Base-by-base conservation (phyloP, 2,888 invertebrate species). In the Tachina grossa region DNA sequence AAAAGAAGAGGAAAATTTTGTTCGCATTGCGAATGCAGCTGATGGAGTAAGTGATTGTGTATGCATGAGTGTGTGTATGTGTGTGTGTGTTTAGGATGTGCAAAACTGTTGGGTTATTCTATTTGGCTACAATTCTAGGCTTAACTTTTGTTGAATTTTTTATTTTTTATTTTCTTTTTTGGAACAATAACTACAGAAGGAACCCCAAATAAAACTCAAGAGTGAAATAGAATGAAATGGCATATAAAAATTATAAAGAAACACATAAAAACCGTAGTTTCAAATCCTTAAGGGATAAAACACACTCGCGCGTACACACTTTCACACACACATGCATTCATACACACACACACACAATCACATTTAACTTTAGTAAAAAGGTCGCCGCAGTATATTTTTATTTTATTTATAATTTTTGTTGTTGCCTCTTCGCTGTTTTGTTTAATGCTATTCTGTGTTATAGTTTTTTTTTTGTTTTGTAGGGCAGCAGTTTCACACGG, bases 231-330 rank as follows among this genome's bases (percentile, higher is more conserved):
- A 71, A 77, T 55, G 19, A 57, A 83, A 77, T 66, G 77, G 57
- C 66, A 65, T 59, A 77, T 66, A 77, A 65, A 66, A 74, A 63
- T 71, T 63, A 71, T 63, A 75, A 68, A 77, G 61, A 71, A 76
- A 59, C 43, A 41, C 31, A 72, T 80, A 80, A 84, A 84, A 74
- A 55, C 65, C 59, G 65, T 75, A 63, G 82, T 57, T 55, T 69
- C 66, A 85, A 79, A 79, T 85, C 82, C 85, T 82, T 79, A 82
- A 82, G 85, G 85, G 82, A 22, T 16, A 43, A 69, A 45, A 68
- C 55, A 16, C 14, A n/a, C 45, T 9, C 45, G 47, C 47, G n/a
- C 49, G 16, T 14, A 76, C 61, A 47, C 13, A 10, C 47, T 65
- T 4, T 3, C n/a, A 78, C 43, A 45, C 31, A 66, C n/a, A 39